Evolutionary conservation across 2,797 vertebrate genomes (phyloP).

Genomic region (Microctenopoma steveboyesi): DNA sequence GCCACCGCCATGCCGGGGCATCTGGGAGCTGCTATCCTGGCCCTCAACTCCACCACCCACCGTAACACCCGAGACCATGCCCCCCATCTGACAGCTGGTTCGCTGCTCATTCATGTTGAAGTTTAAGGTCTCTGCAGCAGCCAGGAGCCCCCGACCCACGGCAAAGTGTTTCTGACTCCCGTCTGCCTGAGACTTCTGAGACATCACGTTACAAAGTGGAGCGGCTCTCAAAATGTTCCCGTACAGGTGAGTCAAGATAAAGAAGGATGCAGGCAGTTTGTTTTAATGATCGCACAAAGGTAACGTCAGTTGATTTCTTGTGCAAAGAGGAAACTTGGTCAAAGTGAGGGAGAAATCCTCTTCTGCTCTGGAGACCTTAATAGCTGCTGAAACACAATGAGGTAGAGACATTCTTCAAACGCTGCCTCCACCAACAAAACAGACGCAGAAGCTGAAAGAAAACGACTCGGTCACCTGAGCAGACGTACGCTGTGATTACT

Average conservation of each 20-base stretch:
- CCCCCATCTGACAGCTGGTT: constrained; percentile 68
- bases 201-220: constrained; percentile 74
- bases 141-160: constrained; percentile 82
- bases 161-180: constrained; percentile 80
- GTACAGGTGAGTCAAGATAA: constrained; percentile 48
- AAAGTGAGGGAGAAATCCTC: constrained; percentile 70
- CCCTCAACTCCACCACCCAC: constrained; percentile 56
- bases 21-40: constrained; percentile 64
- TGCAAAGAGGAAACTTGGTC: constrained; percentile 53
- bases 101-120: constrained; percentile 80
- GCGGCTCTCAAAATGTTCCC: constrained; percentile 5
- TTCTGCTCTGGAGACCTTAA: constrained; percentile 63
- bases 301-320: constrained; percentile 18
- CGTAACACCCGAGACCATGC: constrained; percentile 68
- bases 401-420: constrained; percentile 71
- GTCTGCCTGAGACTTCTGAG: constrained; percentile 79
- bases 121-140: constrained; percentile 84
- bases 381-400: constrained; percentile 83
- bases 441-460: constrained; percentile 23
- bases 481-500: constrained; percentile 31
- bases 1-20: constrained; percentile 51
- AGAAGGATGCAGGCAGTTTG: constrained; percentile 39
- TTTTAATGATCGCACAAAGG: constrained; percentile 39
- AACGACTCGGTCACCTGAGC: constrained; percentile 22
- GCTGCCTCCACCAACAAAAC: constrained; percentile 44